Evolutionary conservation across 2,113 vertebrate genomes (phyloP).

Genomic region (Athene noctua): DNA sequence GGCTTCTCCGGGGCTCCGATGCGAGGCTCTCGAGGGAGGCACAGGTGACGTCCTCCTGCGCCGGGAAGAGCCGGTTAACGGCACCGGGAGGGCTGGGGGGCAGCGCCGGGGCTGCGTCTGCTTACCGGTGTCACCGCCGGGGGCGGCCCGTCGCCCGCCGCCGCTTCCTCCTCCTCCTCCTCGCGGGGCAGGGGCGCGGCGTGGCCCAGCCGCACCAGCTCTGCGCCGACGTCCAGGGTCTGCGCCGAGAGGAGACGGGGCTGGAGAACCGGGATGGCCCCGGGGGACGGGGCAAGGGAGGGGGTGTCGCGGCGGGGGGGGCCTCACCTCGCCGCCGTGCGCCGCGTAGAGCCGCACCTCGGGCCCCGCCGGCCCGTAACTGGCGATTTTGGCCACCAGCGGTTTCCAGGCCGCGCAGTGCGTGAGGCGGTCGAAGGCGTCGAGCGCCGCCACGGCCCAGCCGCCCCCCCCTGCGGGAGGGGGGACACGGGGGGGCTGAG

Average conservation of each 20-base stretch:
- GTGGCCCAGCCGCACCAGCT: constrained; percentile 80
- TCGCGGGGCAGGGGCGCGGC: constrained; percentile 63
- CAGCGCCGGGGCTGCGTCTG: too few species aligned
- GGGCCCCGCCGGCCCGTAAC: constrained; percentile 80
- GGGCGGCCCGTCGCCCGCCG: not conserved
- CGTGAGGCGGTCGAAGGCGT: constrained; percentile 82
- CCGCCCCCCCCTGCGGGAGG: too few species aligned
- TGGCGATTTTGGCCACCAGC: constrained; percentile 85
- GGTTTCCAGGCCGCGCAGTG: constrained; percentile 84
- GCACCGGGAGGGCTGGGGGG: too few species aligned
- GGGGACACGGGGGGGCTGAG: too few species aligned
- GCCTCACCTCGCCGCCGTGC: constrained; percentile 70
- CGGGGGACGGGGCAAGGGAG: too few species aligned
- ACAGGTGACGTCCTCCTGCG: constrained; percentile 67
- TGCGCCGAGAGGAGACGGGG: constrained; percentile 15
- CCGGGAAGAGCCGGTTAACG: not conserved
- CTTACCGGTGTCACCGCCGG: constrained; percentile 58
- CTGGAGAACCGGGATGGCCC: not conserved
- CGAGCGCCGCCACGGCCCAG: constrained; percentile 81
- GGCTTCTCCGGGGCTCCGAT: not conserved
- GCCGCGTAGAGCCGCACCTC: constrained; percentile 78
- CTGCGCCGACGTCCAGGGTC: constrained; percentile 81
- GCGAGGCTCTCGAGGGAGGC: constrained; percentile 13
- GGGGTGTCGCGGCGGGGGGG: rapidly evolving
- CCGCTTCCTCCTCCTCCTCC: constrained; percentile 32